These are phyloP conservation scores for Paragorgia papillata DNA, from an alignment of 92 coral and sea anemone genomes.

Conservation along the genomic window DNA sequence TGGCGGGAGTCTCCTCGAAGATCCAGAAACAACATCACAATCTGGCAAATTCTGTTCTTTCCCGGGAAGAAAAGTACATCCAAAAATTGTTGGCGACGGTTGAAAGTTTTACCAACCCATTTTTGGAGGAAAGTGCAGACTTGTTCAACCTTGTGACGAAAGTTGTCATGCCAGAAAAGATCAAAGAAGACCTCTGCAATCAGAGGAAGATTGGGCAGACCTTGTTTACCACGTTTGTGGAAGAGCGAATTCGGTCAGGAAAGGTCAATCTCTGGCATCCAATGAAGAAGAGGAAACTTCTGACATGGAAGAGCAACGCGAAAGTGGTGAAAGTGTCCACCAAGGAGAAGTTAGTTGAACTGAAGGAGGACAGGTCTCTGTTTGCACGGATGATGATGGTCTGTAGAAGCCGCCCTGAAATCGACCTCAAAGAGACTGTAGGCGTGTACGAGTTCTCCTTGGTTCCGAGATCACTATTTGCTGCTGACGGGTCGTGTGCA, in stretches of 20 bases:
- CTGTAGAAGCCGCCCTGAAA: conserved; percentile 60
- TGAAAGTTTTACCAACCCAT: conserved; percentile 58
- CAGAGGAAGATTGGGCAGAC: conserved; percentile 33
- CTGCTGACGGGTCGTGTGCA: conserved; percentile 56
- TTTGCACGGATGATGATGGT: conserved; percentile 62
- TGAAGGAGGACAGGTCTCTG: conserved; percentile 56
- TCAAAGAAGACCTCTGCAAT: conserved; percentile 51
- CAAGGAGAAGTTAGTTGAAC: conserved; percentile 31
- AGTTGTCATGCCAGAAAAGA: conserved; percentile 49
- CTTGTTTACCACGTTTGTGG: conserved; percentile 44
- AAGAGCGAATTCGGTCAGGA: conserved; percentile 50
- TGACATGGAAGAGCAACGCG: conserved; percentile 40
- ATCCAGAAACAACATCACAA: conserved; percentile 57
- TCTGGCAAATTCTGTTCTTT: conserved; percentile 43
- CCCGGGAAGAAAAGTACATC: conserved; percentile 58
- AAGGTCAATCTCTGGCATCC: conserved; percentile 22
- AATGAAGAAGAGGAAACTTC: conserved; percentile 62
- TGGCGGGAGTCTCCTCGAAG: conserved; percentile 57
- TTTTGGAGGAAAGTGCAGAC: conserved; percentile 44
- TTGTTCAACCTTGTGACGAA: conserved; percentile 61
- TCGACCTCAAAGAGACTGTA: conserved; percentile 55
- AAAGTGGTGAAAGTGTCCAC: conserved; percentile 51
- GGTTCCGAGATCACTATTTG: conserved; percentile 63
- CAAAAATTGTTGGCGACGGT: conserved; percentile 31
- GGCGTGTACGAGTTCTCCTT: conserved; percentile 49